These are phyloP conservation scores for Leptarthrus brevirostris DNA, from an alignment of 2,888 invertebrate species.

Conservation along the genomic window DNA sequence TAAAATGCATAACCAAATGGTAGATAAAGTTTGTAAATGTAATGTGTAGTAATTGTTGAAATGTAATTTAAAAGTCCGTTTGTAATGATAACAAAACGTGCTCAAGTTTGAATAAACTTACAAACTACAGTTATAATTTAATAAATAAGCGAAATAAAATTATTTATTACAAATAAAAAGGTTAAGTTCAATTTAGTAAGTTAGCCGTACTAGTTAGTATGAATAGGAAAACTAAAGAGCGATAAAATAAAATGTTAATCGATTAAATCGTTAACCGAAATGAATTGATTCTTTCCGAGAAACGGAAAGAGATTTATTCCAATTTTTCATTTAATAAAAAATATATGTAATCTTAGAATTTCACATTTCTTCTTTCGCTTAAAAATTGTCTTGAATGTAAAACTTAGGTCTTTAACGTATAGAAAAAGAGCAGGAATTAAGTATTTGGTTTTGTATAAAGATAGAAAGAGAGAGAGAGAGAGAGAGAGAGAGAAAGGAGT, in stretches of 20 bases:
- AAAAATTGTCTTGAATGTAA: slow-evolving; percentile 32
- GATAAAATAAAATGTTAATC: slow-evolving; percentile 30
- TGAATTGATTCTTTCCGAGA: slow-evolving; percentile 18
- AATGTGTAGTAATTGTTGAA: too few species aligned
- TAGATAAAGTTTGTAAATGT: too few species aligned
- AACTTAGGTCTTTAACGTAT: slow-evolving; percentile 42
- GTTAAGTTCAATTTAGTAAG: too few species aligned
- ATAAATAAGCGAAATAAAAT: too few species aligned
- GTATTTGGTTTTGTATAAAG: slow-evolving; percentile 6
- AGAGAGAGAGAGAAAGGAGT: not conserved
- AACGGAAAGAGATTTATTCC: slow-evolving; percentile 2
- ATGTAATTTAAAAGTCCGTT: too few species aligned
- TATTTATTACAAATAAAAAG: too few species aligned
- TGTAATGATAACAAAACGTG: too few species aligned
- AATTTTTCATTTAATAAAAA: slow-evolving; percentile 23
- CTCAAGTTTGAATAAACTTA: too few species aligned
- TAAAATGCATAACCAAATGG: too few species aligned
- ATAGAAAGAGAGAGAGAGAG: too few species aligned
- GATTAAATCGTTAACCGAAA: slow-evolving; percentile 12
- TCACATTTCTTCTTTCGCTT: slow-evolving; percentile 19
- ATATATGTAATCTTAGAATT: slow-evolving; percentile 19
- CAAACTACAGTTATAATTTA: too few species aligned
- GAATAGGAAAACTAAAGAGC: not conserved
- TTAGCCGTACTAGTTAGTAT: too few species aligned
- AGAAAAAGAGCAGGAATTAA: slow-evolving; percentile 40